Evolutionary conservation across 1,140 invertebrate species (phyloP).

Genomic region (Drosophila sturtevanti): DNA sequence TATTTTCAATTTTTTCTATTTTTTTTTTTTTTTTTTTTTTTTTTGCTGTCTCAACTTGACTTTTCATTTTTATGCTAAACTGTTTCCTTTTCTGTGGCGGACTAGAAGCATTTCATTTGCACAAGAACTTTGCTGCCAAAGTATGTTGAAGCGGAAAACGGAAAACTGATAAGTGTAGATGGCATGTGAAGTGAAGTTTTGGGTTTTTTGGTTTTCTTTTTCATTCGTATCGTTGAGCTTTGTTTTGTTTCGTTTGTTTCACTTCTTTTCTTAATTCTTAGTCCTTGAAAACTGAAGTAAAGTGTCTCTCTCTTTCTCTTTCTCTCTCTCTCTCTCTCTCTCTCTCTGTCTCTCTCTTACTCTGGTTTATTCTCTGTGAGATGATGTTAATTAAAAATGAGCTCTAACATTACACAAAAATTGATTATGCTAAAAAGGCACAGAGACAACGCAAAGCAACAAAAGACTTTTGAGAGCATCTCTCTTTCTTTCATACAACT

Average conservation of each 20-base stretch:
- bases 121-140: conserved; percentile 56
- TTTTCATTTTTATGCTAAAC: conserved; percentile 73
- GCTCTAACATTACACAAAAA: conserved; percentile 49
- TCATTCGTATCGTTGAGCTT: background rate
- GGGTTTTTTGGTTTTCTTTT: conserved; percentile 1
- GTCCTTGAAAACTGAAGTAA: conserved; percentile 6
- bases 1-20: conserved; percentile 9
- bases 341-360: no score
- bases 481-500: background rate
- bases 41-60: conserved; percentile 44
- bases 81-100: conserved; percentile 60
- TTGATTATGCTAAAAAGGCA: conserved; percentile 44
- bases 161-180: conserved; percentile 50
- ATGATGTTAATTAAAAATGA: conserved; percentile 52
- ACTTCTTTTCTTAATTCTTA: background rate
- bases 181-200: conserved; percentile 10
- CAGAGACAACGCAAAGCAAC: conserved; percentile 7
- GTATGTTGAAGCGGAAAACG: conserved; percentile 54
- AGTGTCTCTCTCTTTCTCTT: no score
- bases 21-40: conserved; percentile 7
- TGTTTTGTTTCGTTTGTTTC: background rate
- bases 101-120: conserved; percentile 58
- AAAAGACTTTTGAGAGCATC: conserved; percentile 25
- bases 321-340: no score
- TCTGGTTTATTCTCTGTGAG: background rate